Evolutionary conservation across 2,797 vertebrate species (phyloP).

Genomic region (Parambassis ranga): DNA sequence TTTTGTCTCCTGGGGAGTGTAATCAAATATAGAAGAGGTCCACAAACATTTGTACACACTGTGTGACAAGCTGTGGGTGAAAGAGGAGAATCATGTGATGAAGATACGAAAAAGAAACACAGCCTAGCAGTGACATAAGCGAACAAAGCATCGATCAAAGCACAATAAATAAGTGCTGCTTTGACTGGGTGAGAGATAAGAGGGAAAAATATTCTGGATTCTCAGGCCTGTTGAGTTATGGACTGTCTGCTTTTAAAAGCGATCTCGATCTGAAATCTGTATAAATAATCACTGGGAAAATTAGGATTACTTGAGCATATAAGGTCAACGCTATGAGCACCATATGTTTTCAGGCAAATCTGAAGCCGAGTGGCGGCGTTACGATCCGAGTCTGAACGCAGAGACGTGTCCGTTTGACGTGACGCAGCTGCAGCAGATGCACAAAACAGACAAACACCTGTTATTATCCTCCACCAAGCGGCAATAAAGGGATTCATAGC

Average conservation of each 20-base stretch:
- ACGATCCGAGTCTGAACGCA: conserved; percentile 44
- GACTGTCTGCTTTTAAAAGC: conserved; percentile 34
- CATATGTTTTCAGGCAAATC: conserved; percentile 53
- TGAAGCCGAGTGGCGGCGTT: conserved; percentile 51
- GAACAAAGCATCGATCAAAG: conserved; percentile 43
- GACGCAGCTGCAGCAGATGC: conserved; percentile 66
- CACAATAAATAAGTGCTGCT: conserved; percentile 52
- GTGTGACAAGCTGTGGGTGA: too few relatives aligned
- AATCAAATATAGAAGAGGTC: too few relatives aligned
- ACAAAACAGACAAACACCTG: conserved; percentile 79
- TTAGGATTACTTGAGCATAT: conserved; percentile 50
- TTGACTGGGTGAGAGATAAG: conserved; percentile 50
- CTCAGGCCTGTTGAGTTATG: conserved; percentile 55
- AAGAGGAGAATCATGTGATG: conserved; percentile 13
- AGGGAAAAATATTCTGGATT: conserved; percentile 6
- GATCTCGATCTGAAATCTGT: conserved; percentile 52
- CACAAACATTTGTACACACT: too few relatives aligned
- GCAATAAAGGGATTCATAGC: conserved; percentile 67
- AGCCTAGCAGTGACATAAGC: conserved; percentile 27
- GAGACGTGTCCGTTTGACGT: conserved; percentile 43
- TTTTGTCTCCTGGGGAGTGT: too few relatives aligned
- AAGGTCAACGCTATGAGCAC: conserved; percentile 50
- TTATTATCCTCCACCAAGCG: conserved; percentile 61
- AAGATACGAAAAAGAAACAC: conserved; percentile 28
- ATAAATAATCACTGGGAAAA: conserved; percentile 64